phyloP scores from a whole-genome alignment of 2,113 vertebrate species.

The Cephalopterus ornatus region DNA sequence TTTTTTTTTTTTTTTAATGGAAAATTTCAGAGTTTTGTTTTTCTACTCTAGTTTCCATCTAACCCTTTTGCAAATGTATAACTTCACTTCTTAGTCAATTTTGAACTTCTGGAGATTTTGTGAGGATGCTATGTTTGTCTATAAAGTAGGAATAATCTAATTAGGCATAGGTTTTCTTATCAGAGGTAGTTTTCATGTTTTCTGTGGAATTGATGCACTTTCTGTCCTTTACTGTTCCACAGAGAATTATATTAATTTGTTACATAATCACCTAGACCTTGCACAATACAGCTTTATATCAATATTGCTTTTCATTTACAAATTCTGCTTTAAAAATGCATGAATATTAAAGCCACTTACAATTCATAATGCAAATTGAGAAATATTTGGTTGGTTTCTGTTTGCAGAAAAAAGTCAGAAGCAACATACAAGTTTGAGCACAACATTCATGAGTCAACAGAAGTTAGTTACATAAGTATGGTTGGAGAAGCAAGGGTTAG shows the following conservation, averaged over 20 bases:
- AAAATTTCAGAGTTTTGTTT: neutral
- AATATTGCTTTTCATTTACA: neutral
- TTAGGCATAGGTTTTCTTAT: neutral
- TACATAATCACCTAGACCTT: neutral
- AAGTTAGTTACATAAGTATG: neutral
- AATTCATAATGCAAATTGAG: neutral
- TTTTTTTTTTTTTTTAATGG: no score
- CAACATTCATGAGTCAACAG: neutral
- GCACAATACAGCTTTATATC: neutral
- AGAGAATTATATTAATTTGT: neutral
- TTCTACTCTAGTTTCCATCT: neutral
- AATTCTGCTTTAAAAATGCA: neutral
- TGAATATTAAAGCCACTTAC: neutral
- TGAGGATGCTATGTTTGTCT: neutral
- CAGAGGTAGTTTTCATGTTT: neutral
- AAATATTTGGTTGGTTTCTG: neutral
- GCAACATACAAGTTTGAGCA: neutral
- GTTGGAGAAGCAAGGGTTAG: neutral
- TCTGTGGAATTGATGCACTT: neutral
- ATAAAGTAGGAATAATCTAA: neutral
- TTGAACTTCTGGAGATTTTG: neutral
- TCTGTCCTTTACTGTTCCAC: neutral
- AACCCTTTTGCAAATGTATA: neutral
- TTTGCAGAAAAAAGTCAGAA: neutral
- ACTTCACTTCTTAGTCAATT: neutral